A percentile compares a stretch with the other conserved stretches of the same genome.
phyloP scores from a whole-genome alignment of 2,888 invertebrate species.

The Caenorhabditis sp. region DNA sequence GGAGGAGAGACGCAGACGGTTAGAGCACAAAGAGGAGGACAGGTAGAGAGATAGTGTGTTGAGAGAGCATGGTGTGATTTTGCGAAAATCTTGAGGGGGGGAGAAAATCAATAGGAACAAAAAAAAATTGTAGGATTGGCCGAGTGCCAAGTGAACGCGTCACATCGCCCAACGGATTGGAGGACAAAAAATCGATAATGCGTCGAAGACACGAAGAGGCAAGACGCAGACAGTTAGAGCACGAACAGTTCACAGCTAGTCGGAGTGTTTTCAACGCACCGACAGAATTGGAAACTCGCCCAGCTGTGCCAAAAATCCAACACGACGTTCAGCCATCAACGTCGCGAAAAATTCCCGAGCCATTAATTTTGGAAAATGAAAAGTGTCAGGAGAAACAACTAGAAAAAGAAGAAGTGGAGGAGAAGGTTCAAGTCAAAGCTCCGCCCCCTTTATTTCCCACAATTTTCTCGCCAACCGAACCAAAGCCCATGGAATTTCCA shows the following conservation, averaged over 20 bases:
- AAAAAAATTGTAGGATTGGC: not conserved
- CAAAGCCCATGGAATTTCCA: slow-evolving; percentile 68
- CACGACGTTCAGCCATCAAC: not conserved
- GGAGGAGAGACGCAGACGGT: not conserved
- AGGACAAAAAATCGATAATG: slow-evolving; percentile 42
- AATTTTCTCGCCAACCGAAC: slow-evolving; percentile 68
- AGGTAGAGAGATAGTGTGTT: not conserved
- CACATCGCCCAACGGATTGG: slow-evolving; percentile 4
- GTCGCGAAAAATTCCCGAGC: not conserved
- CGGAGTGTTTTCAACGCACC: slow-evolving; percentile 38
- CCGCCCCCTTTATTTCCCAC: slow-evolving; percentile 67
- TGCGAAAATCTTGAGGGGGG: too few relatives aligned
- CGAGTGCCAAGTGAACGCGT: not conserved
- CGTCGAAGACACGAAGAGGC: slow-evolving; percentile 49
- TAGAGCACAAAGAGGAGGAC: not conserved
- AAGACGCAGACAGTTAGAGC: slow-evolving; percentile 49
- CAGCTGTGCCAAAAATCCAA: slow-evolving; percentile 37
- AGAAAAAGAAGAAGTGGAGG: too few relatives aligned
- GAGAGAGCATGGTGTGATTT: too few relatives aligned
- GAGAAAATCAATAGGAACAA: too few relatives aligned
- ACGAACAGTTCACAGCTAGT: slow-evolving; percentile 42
- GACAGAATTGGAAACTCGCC: too few relatives aligned
- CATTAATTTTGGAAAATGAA: slow-evolving; percentile 76
- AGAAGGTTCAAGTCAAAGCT: slow-evolving; percentile 53
- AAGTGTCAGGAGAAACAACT: slow-evolving; percentile 8